phyloP scores from a whole-genome alignment of 2,113 vertebrate species.

The Pithys albifrons region DNA sequence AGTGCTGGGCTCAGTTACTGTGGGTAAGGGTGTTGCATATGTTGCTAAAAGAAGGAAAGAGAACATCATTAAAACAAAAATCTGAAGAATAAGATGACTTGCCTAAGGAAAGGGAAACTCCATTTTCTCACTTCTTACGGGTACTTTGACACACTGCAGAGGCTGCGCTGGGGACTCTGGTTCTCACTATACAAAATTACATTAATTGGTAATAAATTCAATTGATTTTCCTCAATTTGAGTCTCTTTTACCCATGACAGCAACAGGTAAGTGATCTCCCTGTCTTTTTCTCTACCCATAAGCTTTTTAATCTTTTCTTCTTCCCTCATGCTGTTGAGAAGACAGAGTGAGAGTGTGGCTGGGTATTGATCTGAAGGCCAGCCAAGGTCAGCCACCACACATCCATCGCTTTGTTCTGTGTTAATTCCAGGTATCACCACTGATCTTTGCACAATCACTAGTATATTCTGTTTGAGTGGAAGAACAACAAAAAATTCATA shows the following conservation, averaged over 20 bases:
- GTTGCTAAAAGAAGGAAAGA: background rate
- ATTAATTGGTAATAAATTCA: too few relatives aligned
- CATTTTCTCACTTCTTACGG: background rate
- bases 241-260: background rate
- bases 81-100: background rate
- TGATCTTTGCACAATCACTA: background rate
- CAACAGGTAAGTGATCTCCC: background rate
- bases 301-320: background rate
- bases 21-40: background rate
- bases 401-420: background rate
- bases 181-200: too few relatives aligned
- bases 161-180: fast-evolving
- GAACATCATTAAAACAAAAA: background rate
- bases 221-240: background rate
- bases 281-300: background rate
- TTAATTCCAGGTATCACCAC: background rate
- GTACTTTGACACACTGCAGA: background rate
- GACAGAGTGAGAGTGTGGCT: background rate
- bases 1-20: fast-evolving
- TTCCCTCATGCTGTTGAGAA: background rate
- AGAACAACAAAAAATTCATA: background rate
- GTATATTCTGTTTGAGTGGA: background rate
- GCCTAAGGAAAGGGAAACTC: background rate
- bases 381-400: background rate
- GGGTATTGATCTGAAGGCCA: background rate